Base-by-base conservation (phyloP, 2,113 vertebrate genomes). In the Plotosus lineatus region DNA sequence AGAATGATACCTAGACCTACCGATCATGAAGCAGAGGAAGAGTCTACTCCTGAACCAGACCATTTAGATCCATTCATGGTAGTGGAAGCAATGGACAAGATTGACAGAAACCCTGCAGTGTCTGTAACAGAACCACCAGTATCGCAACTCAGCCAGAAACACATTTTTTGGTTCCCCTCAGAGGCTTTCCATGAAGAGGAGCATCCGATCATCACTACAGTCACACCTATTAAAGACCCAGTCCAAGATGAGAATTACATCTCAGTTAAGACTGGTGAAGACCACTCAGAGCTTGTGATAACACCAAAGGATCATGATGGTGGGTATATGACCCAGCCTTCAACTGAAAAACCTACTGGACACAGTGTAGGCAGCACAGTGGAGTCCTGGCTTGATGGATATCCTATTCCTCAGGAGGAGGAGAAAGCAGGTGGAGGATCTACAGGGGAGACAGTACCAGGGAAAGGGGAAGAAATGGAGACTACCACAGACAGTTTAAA, bases 341-440 rank as follows among this genome's bases (percentile, higher is more conserved):
- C 81, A 15, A 83, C 83, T 3, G 61, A 79, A 0, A 81, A 88
- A 8, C 82, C 85, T 50, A 85, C 80, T 11, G 77, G 87, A 48
- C 63, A 77, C 40, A 71, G 65, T 75, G 86, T 74, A 5, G 87
- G 89, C 76, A 92, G 93, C 84, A 96, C 94, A 0, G 95, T 95
- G 0, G 94, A 94, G 12, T 95, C 95, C 0, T 98, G 96, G 97
- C 79, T 98, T 55, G 96, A 98, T 0, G 96, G 97, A 71, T 96
- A 97, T 82, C 95, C 96, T 9, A 92, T 97, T 63, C 91, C 90
- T 0, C 91, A 91, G 0, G 93, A 93, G 46, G 93, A 89, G 40
- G 88, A 91, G 65, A 93, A 90, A 77, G 84, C 87, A 12, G 91
- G 88, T 44, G 73, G 73, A 1, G 84, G 84, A 28, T 95, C 95